phyloP scores from a whole-genome alignment of 2,113 vertebrate genomes.

The Balaeniceps rex region DNA sequence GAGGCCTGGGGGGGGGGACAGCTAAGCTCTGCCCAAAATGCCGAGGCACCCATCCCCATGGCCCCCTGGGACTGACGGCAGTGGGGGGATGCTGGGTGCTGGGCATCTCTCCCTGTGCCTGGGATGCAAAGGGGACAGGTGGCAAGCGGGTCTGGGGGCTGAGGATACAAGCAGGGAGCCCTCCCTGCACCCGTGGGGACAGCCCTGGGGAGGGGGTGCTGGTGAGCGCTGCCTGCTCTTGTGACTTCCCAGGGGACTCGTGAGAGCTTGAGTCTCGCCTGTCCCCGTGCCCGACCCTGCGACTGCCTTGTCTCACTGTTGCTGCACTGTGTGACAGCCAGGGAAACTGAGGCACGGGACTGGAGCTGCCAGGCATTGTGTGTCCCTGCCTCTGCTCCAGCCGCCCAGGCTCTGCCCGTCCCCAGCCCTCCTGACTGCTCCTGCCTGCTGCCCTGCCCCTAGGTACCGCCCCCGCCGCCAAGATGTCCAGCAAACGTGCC shows the following conservation, averaged over 20 bases:
- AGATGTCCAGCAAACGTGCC: conserved; percentile 97
- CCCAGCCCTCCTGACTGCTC: not conserved
- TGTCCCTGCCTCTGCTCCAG: not conserved
- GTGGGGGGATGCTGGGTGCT: not conserved
- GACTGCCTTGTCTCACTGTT: accelerated
- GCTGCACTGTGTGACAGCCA: not conserved
- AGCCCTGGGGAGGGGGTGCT: not conserved
- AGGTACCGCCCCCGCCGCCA: conserved; percentile 48
- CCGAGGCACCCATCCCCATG: accelerated
- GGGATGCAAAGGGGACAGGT: not conserved
- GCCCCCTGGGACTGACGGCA: accelerated
- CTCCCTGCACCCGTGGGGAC: not conserved
- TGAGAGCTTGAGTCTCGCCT: not conserved
- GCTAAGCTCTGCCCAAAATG: not conserved
- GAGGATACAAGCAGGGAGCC: not conserved
- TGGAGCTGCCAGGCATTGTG: not conserved
- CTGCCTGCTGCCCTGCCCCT: not conserved
- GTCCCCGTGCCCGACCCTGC: accelerated
- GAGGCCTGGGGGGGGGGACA: accelerated
- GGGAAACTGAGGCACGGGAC: not conserved
- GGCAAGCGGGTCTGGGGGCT: not conserved
- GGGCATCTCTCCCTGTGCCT: accelerated
- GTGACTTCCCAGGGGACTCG: not conserved
- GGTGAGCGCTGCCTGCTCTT: not conserved
- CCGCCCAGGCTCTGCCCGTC: accelerated